Evolutionary conservation across 2,888 invertebrate genomes (phyloP), one percentile per base, ranked within the genome.

Genomic region (Pseudanteris insignis): DNA sequence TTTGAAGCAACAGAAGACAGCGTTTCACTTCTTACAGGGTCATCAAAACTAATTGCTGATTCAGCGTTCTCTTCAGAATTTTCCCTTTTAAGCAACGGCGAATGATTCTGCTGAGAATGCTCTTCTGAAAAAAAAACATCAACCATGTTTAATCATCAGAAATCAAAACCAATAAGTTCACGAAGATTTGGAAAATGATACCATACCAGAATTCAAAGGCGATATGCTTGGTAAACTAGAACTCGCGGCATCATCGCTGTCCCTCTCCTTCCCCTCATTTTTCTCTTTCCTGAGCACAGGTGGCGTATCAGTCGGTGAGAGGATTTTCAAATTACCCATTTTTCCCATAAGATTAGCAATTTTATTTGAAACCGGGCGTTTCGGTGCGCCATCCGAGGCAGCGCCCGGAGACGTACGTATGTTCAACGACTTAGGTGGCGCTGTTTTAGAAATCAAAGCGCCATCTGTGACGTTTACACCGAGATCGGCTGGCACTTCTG

Each of bases 261-360:
- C 73, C 15, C 12, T 37, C 2, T 67, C 67, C 9, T 71, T 69
- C 1, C 62, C 63, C 14, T 70, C 73, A 1, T 76, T 75, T 3
- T 75, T 74, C n/a, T 60, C 67, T 28, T 70, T 75, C 9, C 71
- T 67, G 50, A 59, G 66, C 47, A 73, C 34, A 5, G 75, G 68
- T 6, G 76, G 75, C 5, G 77, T 69, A 30, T 77, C 78, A 13
- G 76, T 76, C 0, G 78, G 78, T 2, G 79, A 79, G 0, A 78
- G 66, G 14, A 79, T 74, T 32, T 78, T 79, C 37, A 79, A 55
- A 36, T 76, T 75, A 0, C 75, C 72, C 73, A 79, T 75, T 59
- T 73, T 76, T 0, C 75, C 78, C 74, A 75, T 74, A 4, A 79
- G 44, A 47, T 77, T 71, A 24, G 74, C 71, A 12, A 79, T 79